A percentile compares a stretch with the other conserved stretches of the same genome.
Conservation (phyloP, 2,113 vertebrate genomes). For the Salvelinus alpinus region DNA sequence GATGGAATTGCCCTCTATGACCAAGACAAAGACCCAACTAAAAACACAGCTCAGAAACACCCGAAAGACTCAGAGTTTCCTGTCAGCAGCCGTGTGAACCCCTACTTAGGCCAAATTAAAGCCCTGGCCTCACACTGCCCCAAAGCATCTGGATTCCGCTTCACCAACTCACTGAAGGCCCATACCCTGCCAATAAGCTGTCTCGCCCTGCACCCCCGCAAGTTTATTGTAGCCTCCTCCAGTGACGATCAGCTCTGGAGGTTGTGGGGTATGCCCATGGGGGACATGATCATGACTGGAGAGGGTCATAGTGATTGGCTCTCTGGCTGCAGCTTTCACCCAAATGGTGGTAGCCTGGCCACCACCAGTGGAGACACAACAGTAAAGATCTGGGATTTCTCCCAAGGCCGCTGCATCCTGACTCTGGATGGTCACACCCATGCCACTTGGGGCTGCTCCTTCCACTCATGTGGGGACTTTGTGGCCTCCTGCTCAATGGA, state of each 20-base stretch:
- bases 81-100: conserved; percentile 49
- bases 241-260: conserved; percentile 80
- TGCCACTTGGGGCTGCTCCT: conserved; percentile 75
- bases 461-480: conserved; percentile 78
- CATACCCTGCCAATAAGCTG: conserved; percentile 76
- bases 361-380: conserved; percentile 74
- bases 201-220: conserved; percentile 68
- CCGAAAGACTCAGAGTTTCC: conserved; percentile 77
- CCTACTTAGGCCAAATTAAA: conserved; percentile 42
- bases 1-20: conserved; percentile 22
- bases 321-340: conserved; percentile 78
- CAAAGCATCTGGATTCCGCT: conserved; percentile 59
- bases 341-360: conserved; percentile 72
- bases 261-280: conserved; percentile 67
- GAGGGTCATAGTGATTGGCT: conserved; percentile 81
- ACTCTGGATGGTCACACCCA: conserved; percentile 71
- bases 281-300: conserved; percentile 72
- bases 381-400: conserved; percentile 74
- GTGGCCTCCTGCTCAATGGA: conserved; percentile 85
- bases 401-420: conserved; percentile 50
- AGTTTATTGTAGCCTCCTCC: conserved; percentile 65
- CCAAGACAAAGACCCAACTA: conserved; percentile 38
- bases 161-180: conserved; percentile 68
- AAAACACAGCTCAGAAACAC: conserved; percentile 35
- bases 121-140: conserved; percentile 34